Base-by-base conservation (phyloP, 2,888 invertebrate genomes). In the Pachydiplax longipennis region DNA sequence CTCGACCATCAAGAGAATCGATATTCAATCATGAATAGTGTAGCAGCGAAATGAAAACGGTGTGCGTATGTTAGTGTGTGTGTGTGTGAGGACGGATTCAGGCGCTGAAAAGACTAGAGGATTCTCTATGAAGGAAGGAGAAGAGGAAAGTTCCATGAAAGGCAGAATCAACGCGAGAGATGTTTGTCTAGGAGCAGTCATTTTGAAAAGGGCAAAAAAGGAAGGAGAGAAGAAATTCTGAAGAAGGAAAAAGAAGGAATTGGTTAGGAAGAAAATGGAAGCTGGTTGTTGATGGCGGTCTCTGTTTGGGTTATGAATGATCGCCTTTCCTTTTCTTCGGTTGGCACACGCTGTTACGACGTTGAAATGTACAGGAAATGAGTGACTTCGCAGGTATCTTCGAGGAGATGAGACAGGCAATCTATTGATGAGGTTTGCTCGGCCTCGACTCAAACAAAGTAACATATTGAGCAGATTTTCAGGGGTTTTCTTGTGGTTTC, bases 11-110 rank as follows among this genome's bases (percentile, higher is more conserved):
- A 22, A n/a, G 87, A 22, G 37, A 87, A 61, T 87, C 87, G 87
- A 87, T 87, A 87, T 87, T 87, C 87, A 87, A 87, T 87, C 87
- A 87, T 87, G 87, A 83, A 83, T 83, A 83, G 61, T 87, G 61
- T 40, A 87, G 58, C 58, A 61, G 61, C 15, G 40, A 61, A 61
- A 87, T 65, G 87, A 61, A 37, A 83, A 83, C 18, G 48, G 48
- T 44, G 48, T 2, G 12, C 8, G 53, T 31, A 10, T n/a, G 13
- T 6, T 1, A 25, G 31, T 53, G 82, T 31, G 80, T 4, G 13
- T 10, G 44, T n/a, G n/a, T n/a, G n/a, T n/a, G n/a, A 82, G 81
- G 81, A 6, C 40, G 44, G 37, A 31, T 81, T 25, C 81, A 81
- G 22, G 81, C 48, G 22, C 44, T 82, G 44, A 82, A 82, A 44